Evolutionary conservation across 2,888 invertebrate species (phyloP), one percentile per base, ranked within the genome.

Genomic region (Pandemis corylana): DNA sequence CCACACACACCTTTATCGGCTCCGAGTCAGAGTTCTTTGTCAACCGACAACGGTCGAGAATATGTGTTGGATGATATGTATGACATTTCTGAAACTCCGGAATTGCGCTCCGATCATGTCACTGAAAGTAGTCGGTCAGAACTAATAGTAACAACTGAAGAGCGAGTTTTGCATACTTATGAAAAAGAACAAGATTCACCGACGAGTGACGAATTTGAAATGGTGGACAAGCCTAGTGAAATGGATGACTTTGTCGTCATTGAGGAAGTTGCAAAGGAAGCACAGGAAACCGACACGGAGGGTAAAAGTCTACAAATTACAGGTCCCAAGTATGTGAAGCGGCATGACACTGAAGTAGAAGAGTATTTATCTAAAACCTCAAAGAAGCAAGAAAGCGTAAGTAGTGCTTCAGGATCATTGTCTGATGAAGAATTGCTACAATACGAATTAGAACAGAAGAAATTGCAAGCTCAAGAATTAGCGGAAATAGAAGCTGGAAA

Each of bases 211-310:
- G 98, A 98, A 41, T 98, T 98, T 87, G 98, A 98, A 95, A 95
- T 98, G 95, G 94, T 98, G 0, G 98, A 98, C 81, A 97, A 97
- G 84, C 97, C 98, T 0, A 97, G 97, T 84, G 96, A 98, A 80
- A 97, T 97, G 79, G 98, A 98, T 83, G 98, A 98, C 81, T 98
- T 98, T 84, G 97, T 98, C 0, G 97, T 98, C 0, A 97, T 98
- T 77, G 98, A 98, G 91, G 98, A 98, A 89, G 97, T 98, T 1
- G 98, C 97, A 0, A 97, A 96, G 85, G 98, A 98, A 92, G 98
- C 98, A 0, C 96, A 96, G 81, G 98, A 98, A 90, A 96, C 96
- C 74, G 98, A 98, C 82, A 94, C 96, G 3, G 98, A 98, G 89
- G 98, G 98, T 0, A 97, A 97, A 92, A 97, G 97, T 86, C 95